A percentile compares a stretch with the other conserved stretches of the same genome.
phyloP scores from a whole-genome alignment of 2,888 invertebrate species.

The Ichneumoninae sp. region DNA sequence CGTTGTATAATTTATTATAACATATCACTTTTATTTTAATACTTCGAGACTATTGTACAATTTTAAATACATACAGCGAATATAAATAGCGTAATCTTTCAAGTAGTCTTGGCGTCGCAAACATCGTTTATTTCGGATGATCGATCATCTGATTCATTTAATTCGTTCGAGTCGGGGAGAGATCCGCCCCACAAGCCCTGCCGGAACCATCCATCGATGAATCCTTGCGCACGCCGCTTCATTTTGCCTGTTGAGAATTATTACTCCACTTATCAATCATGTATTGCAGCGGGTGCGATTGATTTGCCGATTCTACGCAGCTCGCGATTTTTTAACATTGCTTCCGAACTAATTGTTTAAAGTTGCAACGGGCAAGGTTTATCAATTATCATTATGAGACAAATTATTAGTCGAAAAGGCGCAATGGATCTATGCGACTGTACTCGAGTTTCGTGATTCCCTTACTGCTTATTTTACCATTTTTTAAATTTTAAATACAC shows the following conservation, averaged over 20 bases:
- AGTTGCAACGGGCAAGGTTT: not conserved
- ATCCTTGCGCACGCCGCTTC: slow-evolving; percentile 56
- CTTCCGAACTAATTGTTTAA: not conserved
- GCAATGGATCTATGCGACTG: no score
- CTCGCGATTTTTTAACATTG: not conserved
- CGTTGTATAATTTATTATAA: not conserved
- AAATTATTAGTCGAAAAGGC: no score
- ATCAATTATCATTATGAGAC: not conserved
- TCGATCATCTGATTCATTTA: slow-evolving; percentile 21
- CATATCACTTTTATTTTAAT: slow-evolving; percentile 4
- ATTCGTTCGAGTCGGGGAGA: slow-evolving; percentile 54
- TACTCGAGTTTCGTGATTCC: no score
- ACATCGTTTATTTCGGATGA: slow-evolving; percentile 40
- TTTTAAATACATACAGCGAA: not conserved
- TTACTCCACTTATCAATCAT: slow-evolving; percentile 58
- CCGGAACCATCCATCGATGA: slow-evolving; percentile 66
- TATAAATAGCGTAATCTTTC: not conserved
- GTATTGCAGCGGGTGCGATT: slow-evolving; percentile 22
- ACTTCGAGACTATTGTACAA: not conserved
- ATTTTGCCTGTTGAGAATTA: slow-evolving; percentile 64
- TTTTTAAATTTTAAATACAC: not conserved
- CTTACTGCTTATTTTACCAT: not conserved
- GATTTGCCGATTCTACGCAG: slow-evolving; percentile 1
- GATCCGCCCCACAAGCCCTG: slow-evolving; percentile 65
- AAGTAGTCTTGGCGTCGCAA: slow-evolving; percentile 53